Percentiles rank a stretch among this genome's conserved stretches.
phyloP scores from a whole-genome alignment of 2,888 invertebrate genomes.

The Eledone cirrhosa region DNA sequence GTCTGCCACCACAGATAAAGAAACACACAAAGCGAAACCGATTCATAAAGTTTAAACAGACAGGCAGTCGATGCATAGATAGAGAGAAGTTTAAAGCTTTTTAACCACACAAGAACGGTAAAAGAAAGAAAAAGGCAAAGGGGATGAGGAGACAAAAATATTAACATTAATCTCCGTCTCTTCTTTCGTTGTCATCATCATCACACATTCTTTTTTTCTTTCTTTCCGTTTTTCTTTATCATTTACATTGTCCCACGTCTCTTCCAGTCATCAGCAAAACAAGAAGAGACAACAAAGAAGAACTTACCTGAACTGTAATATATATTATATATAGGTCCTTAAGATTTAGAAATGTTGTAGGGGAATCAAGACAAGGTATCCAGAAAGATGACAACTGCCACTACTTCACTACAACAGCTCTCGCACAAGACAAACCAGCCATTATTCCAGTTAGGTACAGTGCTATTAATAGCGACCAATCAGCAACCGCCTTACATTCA shows the following conservation, averaged over 20 bases:
- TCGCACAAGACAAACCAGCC: conserved; percentile 26
- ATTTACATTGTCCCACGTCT: conserved; percentile 9
- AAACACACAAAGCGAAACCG: too few species aligned
- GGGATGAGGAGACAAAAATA: too few species aligned
- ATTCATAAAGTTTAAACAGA: too few species aligned
- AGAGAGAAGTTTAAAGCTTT: too few species aligned
- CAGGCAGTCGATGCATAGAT: too few species aligned
- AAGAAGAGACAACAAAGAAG: conserved; percentile 15
- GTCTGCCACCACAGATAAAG: too few species aligned
- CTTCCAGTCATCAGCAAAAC: not conserved
- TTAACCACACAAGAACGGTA: too few species aligned
- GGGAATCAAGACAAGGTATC: conserved; percentile 12
- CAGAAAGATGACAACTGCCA: not conserved
- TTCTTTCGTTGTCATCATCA: too few species aligned
- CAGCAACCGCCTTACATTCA: not conserved
- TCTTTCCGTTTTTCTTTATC: not conserved
- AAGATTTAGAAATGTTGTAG: conserved; percentile 2
- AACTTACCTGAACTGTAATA: conserved; percentile 19
- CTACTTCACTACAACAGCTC: conserved; percentile 14
- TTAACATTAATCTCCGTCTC: too few species aligned
- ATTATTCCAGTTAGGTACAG: conserved; percentile 16
- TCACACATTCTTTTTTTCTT: not conserved
- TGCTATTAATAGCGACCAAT: conserved; percentile 17
- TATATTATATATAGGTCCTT: conserved; percentile 5
- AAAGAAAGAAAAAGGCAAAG: too few species aligned